These are phyloP conservation scores for Telmatochromis sp. DNA, from an alignment of 2,113 vertebrate species.

Conservation along the genomic window DNA sequence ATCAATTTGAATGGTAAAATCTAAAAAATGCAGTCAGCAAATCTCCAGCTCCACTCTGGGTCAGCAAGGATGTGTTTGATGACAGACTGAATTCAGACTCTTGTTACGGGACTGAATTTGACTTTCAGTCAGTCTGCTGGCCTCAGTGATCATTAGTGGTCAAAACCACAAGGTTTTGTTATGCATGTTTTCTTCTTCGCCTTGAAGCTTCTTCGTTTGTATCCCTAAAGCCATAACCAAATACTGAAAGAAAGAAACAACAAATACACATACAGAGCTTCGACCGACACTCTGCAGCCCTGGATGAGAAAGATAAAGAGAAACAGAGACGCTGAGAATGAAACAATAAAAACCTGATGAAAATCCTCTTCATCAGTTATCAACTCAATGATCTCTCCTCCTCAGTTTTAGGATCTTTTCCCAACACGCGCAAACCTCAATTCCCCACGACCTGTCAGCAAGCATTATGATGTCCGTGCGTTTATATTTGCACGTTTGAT, in stretches of 20 bases:
- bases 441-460: neutral
- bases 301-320: neutral
- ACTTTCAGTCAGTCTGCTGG: neutral
- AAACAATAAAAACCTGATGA: neutral
- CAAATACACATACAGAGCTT: neutral
- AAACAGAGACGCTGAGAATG: neutral
- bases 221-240: neutral
- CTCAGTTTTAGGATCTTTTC: neutral
- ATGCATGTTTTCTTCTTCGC: rapidly evolving
- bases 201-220: neutral
- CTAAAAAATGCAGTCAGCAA: neutral
- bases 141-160: neutral
- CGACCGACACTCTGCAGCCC: neutral
- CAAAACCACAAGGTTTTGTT: neutral
- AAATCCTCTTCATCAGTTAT: neutral
- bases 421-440: neutral
- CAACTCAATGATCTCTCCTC: neutral
- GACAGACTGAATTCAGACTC: neutral
- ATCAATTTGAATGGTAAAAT: neutral
- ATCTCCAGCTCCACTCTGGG: neutral
- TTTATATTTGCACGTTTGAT: neutral
- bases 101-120: neutral
- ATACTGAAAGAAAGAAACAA: neutral
- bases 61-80: neutral
- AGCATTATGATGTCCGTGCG: neutral